Conservation (phyloP, 92 coral and sea anemone genomes). For the Porites divaricata region DNA sequence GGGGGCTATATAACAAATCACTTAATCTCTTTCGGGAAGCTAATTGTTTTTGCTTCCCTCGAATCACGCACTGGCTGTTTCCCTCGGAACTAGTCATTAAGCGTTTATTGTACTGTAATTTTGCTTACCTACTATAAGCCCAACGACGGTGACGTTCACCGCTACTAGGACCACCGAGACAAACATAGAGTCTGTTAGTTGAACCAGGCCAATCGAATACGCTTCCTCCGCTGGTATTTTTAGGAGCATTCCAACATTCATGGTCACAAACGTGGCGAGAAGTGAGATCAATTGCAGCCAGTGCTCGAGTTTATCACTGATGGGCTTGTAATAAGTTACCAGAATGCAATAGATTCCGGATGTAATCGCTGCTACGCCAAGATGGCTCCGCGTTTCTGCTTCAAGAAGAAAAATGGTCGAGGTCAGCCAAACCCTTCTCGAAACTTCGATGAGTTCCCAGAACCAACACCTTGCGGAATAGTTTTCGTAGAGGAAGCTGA, state of each 20-base stretch:
- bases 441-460: slow-evolving; percentile 67
- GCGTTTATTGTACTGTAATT: not conserved
- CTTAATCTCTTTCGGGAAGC: too few species aligned
- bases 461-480: slow-evolving; percentile 62
- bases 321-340: slow-evolving; percentile 60
- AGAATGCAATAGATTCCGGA: slow-evolving; percentile 63
- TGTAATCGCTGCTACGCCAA: slow-evolving; percentile 49
- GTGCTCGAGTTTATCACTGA: slow-evolving; percentile 65
- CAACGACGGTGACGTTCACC: slow-evolving; percentile 57
- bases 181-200: slow-evolving; percentile 41
- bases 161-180: slow-evolving; percentile 52
- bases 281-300: slow-evolving; percentile 67
- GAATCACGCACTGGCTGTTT: too few species aligned
- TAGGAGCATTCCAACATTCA: slow-evolving; percentile 63
- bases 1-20: too few species aligned
- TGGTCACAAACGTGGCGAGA: slow-evolving; percentile 54
- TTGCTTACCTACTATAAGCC: slow-evolving; percentile 53
- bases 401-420: slow-evolving; percentile 49
- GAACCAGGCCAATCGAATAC: slow-evolving; percentile 20
- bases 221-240: slow-evolving; percentile 63
- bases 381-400: slow-evolving; percentile 60
- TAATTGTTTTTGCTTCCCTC: too few species aligned
- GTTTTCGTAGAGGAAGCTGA: slow-evolving; percentile 67
- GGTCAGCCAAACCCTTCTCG: slow-evolving; percentile 51
- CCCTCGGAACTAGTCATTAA: too few species aligned